Evolutionary conservation across 2,797 vertebrate genomes (phyloP).

Genomic region (Ficedula albicollis): DNA sequence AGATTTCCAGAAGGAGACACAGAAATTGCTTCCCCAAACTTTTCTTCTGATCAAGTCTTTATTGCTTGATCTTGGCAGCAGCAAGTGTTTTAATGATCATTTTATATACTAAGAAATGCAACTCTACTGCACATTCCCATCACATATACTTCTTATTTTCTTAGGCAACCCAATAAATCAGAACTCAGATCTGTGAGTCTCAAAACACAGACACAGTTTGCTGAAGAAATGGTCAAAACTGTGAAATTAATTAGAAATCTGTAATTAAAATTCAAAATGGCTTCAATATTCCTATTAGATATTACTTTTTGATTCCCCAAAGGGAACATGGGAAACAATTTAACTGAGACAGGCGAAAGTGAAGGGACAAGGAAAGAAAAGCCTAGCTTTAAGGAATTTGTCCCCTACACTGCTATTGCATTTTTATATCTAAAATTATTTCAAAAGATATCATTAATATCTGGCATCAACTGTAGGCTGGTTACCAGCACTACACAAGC

Average conservation of each 20-base stretch:
- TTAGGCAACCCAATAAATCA: not conserved
- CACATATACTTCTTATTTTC: not conserved
- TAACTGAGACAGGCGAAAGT: not conserved
- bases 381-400: not conserved
- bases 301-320: not conserved
- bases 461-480: not conserved
- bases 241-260: not conserved
- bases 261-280: not conserved
- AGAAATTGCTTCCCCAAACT: not conserved
- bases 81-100: not conserved
- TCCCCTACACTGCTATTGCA: accelerated
- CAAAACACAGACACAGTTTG: not conserved
- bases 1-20: not conserved
- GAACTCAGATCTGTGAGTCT: not conserved
- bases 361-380: not conserved
- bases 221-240: not conserved
- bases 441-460: not conserved
- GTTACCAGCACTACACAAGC: not conserved
- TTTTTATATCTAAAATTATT: not conserved
- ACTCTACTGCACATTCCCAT: not conserved
- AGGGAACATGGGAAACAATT: not conserved
- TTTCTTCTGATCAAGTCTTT: not conserved
- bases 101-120: not conserved
- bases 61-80: not conserved
- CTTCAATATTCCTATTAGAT: not conserved